These are phyloP conservation scores for Parauchenoglanis punctatus DNA, from an alignment of 2,797 vertebrate species.

Conservation along the genomic window DNA sequence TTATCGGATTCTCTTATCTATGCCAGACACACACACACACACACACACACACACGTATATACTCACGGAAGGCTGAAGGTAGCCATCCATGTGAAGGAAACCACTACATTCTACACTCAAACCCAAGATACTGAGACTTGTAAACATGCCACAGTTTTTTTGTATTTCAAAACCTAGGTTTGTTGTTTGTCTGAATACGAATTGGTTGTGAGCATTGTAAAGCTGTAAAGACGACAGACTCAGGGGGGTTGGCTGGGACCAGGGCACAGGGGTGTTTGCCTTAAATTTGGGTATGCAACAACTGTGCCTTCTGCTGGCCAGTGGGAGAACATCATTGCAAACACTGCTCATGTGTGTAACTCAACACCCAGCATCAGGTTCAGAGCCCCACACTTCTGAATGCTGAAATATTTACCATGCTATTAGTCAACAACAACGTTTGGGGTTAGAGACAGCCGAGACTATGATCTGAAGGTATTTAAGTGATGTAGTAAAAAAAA, in stretches of 20 bases:
- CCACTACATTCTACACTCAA: slow-evolving; percentile 58
- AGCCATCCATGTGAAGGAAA: slow-evolving; percentile 60
- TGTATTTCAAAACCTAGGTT: slow-evolving; percentile 64
- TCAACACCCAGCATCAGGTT: slow-evolving; percentile 35
- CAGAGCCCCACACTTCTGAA: slow-evolving; percentile 36
- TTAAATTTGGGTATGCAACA: slow-evolving; percentile 59
- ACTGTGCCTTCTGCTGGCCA: slow-evolving; percentile 77
- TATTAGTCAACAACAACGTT: slow-evolving; percentile 46
- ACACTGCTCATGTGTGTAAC: slow-evolving; percentile 16
- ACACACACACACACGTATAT: slow-evolving; percentile 48
- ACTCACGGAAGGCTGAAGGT: slow-evolving; percentile 53
- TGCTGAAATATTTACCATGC: slow-evolving; percentile 51
- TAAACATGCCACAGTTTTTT: slow-evolving; percentile 70
- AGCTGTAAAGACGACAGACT: slow-evolving; percentile 20
- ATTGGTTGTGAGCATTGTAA: slow-evolving; percentile 28
- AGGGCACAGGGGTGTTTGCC: slow-evolving; percentile 49
- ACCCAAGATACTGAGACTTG: slow-evolving; percentile 68
- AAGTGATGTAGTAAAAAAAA: not conserved
- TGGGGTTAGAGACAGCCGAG: not conserved
- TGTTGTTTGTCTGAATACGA: slow-evolving; percentile 34
- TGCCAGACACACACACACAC: slow-evolving; percentile 75
- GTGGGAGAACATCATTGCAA: slow-evolving; percentile 56
- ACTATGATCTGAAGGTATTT: slow-evolving; percentile 4
- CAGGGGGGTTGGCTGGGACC: slow-evolving; percentile 31
- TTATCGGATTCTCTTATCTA: slow-evolving; percentile 87